Base-by-base conservation (phyloP, 2,888 invertebrate genomes). In the Odontothrips loti region DNA sequence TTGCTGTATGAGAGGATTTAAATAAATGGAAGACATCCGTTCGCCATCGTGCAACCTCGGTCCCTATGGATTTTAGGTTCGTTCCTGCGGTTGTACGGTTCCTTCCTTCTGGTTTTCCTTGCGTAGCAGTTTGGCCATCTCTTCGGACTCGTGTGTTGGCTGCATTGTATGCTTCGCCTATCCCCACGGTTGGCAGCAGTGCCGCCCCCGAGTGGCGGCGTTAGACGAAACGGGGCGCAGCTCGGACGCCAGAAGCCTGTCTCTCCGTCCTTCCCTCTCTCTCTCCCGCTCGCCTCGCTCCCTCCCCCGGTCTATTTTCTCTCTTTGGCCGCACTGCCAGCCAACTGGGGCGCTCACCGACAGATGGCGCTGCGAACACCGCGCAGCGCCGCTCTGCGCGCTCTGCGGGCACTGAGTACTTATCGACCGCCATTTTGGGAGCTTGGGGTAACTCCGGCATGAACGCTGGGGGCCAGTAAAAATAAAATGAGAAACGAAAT, bases 401-500 rank as follows among this genome's bases (percentile, higher is more conserved):
- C 23, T n/a, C 68, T 23, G 68, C 68, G 68, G 58, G 58, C 58
- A 27, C 23, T 27, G 68, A 27, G 68, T 75, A 27, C 23, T 27
- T 75, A 75, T 75, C 68, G 68, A 75, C 68, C 68, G 27, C 68
- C 68, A 75, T 75, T n/a, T 75, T 75, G 27, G 68, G 68, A 75
- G 68, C 68, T 75, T 27, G 68, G 68, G 68, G 68, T 75, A 75
- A 75, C 23, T 75, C 68, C 68, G 27, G 23, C 12, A 75, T 20
- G 58, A 58, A 20, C 58, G 58, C 34, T 43, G 6, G 34, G 34
- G 34, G 34, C 34, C 34, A 43, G 34, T 43, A 43, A 43, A 43
- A 2, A 43, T 2, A 43, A 43, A 43, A 43, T 43, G 34, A 43
- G 34, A 43, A 43, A 43, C 34, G 34, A 43, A 43, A 43, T 43